Conservation (phyloP, 2,113 vertebrate genomes). For the Daubentonia madagascariensis region DNA sequence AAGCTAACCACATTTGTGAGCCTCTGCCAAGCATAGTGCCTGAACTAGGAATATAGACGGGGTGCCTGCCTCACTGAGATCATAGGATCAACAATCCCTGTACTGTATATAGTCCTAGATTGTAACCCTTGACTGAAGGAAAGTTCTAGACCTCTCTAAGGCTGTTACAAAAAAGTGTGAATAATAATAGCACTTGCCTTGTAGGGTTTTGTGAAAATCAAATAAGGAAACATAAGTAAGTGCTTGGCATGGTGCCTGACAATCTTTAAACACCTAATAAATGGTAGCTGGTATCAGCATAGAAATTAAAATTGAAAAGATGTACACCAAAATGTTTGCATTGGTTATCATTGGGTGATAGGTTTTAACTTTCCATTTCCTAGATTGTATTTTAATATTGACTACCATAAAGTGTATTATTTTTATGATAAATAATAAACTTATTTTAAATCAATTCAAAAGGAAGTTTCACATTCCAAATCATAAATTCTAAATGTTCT, state of each 20-base stretch:
- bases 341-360: neutral
- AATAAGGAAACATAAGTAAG: neutral
- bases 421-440: neutral
- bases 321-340: neutral
- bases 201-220: neutral
- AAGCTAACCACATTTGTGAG: neutral
- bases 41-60: neutral
- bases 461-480: neutral
- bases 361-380: neutral
- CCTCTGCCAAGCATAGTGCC: neutral
- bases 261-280: neutral
- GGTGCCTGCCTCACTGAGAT: neutral
- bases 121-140: neutral
- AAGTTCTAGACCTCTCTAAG: neutral
- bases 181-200: neutral
- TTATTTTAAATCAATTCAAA: neutral
- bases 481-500: neutral
- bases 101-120: neutral
- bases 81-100: neutral
- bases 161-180: neutral
- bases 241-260: neutral
- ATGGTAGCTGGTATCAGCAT: neutral
- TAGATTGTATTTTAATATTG: neutral
- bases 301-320: conserved; percentile 18
- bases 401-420: neutral